These are phyloP conservation scores for Solenopsis fugax DNA, from an alignment of 1,140 invertebrate genomes.

Conservation along the genomic window DNA sequence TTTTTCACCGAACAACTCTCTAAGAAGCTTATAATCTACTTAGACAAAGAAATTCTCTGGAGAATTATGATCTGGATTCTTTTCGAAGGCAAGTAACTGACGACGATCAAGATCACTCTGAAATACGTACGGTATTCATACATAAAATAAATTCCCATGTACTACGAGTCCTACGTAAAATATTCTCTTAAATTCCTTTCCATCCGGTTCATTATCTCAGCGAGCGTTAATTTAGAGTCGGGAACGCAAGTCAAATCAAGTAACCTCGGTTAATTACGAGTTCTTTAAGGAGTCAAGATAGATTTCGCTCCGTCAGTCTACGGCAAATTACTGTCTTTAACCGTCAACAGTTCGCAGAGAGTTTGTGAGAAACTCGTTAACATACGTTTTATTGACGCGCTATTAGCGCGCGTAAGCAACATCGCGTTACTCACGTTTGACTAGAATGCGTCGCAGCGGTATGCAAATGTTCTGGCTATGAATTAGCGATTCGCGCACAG, in stretches of 20 bases:
- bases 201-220: slow-evolving; percentile 17
- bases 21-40: slow-evolving; percentile 32
- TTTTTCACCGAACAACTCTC: slow-evolving; percentile 33
- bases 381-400: slow-evolving; percentile 35
- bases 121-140: neutral
- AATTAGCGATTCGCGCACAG: slow-evolving; percentile 32
- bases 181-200: neutral
- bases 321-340: slow-evolving; percentile 8
- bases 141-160: slow-evolving; percentile 10
- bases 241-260: neutral
- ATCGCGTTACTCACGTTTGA: slow-evolving; percentile 26
- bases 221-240: neutral
- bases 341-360: neutral
- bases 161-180: neutral
- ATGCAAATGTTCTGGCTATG: neutral
- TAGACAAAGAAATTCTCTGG: slow-evolving; percentile 2
- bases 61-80: slow-evolving; percentile 32
- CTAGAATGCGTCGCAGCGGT: slow-evolving; percentile 13
- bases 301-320: neutral
- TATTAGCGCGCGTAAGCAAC: slow-evolving; percentile 4
- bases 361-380: slow-evolving; percentile 40
- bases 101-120: neutral
- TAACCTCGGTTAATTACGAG: neutral
- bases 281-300: neutral
- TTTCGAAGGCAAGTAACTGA: slow-evolving; percentile 13